phyloP scores from a whole-genome alignment of 2,888 invertebrate species.

The Tetramorium bicarinatum region DNA sequence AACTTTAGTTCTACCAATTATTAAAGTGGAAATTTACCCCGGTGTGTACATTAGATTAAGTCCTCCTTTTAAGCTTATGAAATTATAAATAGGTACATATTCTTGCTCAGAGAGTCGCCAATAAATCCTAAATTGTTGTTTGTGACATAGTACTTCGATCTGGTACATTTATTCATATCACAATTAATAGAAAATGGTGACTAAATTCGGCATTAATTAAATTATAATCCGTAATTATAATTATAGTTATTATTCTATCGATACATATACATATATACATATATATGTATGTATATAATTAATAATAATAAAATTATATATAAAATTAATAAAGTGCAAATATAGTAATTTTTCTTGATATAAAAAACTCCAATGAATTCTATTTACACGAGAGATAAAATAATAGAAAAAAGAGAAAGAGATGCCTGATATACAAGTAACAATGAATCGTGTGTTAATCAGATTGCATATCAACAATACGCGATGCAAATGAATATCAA shows the following conservation, averaged over 20 bases:
- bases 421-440: neutral
- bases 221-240: constrained; percentile 10
- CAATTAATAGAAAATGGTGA: neutral
- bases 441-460: neutral
- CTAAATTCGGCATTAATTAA: neutral
- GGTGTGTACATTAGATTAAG: constrained; percentile 72
- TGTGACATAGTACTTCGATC: constrained; percentile 71
- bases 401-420: neutral
- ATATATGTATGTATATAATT: neutral
- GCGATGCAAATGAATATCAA: constrained; percentile 11
- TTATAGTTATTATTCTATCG: neutral
- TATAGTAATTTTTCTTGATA: neutral
- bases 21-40: constrained; percentile 62
- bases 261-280: neutral
- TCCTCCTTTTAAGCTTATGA: constrained; percentile 74
- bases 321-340: neutral
- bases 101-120: constrained; percentile 71
- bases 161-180: constrained; percentile 27
- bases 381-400: constrained; percentile 24
- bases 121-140: constrained; percentile 75
- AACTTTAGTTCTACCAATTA: constrained; percentile 9
- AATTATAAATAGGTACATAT: constrained; percentile 73
- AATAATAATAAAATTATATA: neutral
- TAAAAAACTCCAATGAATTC: neutral
- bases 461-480: neutral